Evolutionary conservation across 2,797 vertebrate genomes (phyloP).

Genomic region (Enteromius viviparus): DNA sequence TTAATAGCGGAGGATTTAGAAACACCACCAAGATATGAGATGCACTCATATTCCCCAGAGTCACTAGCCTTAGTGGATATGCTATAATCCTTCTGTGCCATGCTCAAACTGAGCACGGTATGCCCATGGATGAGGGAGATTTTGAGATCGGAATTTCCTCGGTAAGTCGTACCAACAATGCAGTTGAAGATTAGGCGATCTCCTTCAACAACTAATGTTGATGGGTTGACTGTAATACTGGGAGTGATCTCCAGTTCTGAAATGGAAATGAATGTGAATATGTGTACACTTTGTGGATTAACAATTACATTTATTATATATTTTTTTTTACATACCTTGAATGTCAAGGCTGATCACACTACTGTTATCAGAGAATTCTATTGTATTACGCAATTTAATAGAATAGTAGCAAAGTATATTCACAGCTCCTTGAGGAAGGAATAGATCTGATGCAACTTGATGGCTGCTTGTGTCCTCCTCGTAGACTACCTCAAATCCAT

Average conservation of each 20-base stretch:
- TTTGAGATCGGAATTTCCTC: not conserved
- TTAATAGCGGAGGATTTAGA: conserved; percentile 40
- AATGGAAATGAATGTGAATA: conserved; percentile 11
- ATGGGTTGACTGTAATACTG: conserved; percentile 64
- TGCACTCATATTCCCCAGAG: conserved; percentile 68
- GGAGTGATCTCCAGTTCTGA: conserved; percentile 66
- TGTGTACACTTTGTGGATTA: not conserved
- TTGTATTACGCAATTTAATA: conserved; percentile 1
- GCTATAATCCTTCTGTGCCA: conserved; percentile 44
- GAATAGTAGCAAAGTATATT: conserved; percentile 69
- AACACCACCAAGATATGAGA: conserved; percentile 28
- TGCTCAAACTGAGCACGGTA: conserved; percentile 44
- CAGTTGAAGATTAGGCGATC: conserved; percentile 70
- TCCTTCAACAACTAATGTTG: conserved; percentile 70
- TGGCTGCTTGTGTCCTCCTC: accelerated
- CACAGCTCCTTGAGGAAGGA: conserved; percentile 39
- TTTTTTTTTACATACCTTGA: conserved; percentile 60
- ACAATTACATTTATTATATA: not conserved
- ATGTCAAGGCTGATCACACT: conserved; percentile 55
- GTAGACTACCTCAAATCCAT: conserved; percentile 28
- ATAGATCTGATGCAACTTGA: conserved; percentile 11
- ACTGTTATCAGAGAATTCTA: conserved; percentile 62
- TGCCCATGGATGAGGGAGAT: conserved; percentile 50
- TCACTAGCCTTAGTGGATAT: conserved; percentile 49
- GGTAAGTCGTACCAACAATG: not conserved